These are phyloP conservation scores for Pagrus major DNA, from an alignment of 2,113 vertebrate species.

Conservation along the genomic window DNA sequence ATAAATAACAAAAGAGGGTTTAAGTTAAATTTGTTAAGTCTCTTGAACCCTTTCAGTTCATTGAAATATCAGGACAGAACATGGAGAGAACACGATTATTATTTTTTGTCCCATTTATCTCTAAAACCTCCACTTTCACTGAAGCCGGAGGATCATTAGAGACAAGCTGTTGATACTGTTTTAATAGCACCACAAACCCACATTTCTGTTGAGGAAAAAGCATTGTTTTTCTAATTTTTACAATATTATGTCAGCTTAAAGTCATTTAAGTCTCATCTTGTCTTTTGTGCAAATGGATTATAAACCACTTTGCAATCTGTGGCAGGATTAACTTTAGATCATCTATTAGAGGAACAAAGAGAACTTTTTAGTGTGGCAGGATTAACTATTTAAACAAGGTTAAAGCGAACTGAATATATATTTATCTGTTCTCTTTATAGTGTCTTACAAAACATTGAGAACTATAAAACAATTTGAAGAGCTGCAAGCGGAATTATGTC, in stretches of 20 bases:
- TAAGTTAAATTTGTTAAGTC: not conserved
- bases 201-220: conserved; percentile 10
- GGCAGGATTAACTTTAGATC: conserved; percentile 63
- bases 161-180: conserved; percentile 17
- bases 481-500: not conserved
- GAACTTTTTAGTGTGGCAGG: conserved; percentile 26
- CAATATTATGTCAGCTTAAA: conserved; percentile 35
- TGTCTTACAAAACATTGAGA: not conserved
- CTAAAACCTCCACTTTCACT: conserved; percentile 4
- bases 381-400: conserved; percentile 31
- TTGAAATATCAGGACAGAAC: conserved; percentile 29
- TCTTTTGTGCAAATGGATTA: conserved; percentile 58
- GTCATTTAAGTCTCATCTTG: conserved; percentile 42
- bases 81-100: conserved; percentile 17
- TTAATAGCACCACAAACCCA: not conserved
- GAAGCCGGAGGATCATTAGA: conserved; percentile 15
- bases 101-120: conserved; percentile 1
- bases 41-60: not conserved
- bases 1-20: conserved; percentile 1
- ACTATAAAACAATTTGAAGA: not conserved
- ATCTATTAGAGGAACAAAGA: conserved; percentile 50
- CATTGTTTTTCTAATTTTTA: conserved; percentile 19
- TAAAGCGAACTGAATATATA: not conserved
- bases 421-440: not conserved
- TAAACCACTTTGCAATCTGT: conserved; percentile 59